Evolutionary conservation across 2,888 invertebrate species (phyloP), one percentile per base, ranked within the genome.

Genomic region (Thymelicus acteon): DNA sequence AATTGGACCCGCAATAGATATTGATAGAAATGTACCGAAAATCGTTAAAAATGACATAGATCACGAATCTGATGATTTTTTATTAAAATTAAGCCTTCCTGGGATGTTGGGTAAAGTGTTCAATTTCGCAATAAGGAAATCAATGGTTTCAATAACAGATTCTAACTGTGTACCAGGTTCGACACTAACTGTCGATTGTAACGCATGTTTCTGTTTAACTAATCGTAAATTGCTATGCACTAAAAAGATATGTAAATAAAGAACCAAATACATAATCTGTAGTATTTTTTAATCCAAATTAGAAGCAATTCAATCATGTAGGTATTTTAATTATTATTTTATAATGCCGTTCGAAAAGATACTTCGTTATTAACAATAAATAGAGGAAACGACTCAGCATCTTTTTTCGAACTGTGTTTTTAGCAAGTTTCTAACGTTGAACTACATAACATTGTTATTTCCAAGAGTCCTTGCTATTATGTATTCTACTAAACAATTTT

Each of bases 151-250:
- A 5, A 54, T 90, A 2, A 74, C 79, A 24, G 61, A 72, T 5
- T 69, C 73, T 0, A 72, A 79, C 7, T 91, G 91, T 68, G 73
- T 57, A 2, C 87, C 87, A 0, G 90, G 89, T 0, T 62, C 75
- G 0, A 79, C 78, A 2, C 72, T 78, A 5, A 63, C 67, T 0
- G 71, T 77, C 0, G 74, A 77, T 7, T 91, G 91, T 72, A 91
- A 91, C 60, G 80, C 75, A 15, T 91, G 91, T 62, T 89, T 82
- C 72, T 91, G 91, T 73, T 74, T 90, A 75, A 84, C 82, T 48
- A 90, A 87, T 70, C 81, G 80, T 3, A 90, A 89, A 75, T 54
- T 85, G 64, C 72, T 91, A 15, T 91, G 91, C 76, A 87, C 89
- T 15, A 76, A 81, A 62, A 85, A 83, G 31, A 76, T 73, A 58